phyloP scores from a whole-genome alignment of 1,140 invertebrate species.

The Nasonia giraulti region DNA sequence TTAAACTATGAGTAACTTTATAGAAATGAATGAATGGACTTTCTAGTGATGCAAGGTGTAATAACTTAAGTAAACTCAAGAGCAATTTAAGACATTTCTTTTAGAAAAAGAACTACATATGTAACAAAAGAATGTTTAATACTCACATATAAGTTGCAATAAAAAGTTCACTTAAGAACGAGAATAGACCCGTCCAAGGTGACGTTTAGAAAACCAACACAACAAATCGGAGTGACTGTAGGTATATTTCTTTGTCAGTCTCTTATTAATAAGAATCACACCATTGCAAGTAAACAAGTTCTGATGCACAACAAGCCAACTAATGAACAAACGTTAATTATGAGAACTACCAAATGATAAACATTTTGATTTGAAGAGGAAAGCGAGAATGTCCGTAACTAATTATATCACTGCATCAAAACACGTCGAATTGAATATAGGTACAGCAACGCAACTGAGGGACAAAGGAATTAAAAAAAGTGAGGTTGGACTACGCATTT shows the following conservation, averaged over 20 bases:
- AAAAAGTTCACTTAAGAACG: background rate
- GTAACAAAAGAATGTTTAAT: background rate
- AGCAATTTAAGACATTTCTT: too few relatives aligned
- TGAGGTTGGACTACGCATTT: background rate
- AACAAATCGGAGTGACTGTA: background rate
- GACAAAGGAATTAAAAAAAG: constrained; percentile 29
- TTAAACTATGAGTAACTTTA: too few relatives aligned
- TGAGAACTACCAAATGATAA: background rate
- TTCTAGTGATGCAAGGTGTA: too few relatives aligned
- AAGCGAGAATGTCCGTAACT: background rate
- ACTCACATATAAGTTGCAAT: background rate
- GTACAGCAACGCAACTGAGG: background rate
- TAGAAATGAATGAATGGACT: too few relatives aligned
- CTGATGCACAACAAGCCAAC: background rate
- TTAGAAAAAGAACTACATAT: background rate
- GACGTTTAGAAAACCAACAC: background rate
- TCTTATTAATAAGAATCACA: background rate
- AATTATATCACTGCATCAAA: too few relatives aligned
- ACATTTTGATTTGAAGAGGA: background rate
- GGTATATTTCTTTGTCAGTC: background rate
- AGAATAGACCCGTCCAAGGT: background rate
- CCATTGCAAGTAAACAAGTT: background rate
- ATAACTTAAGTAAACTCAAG: too few relatives aligned
- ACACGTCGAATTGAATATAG: too few relatives aligned
- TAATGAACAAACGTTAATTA: background rate